Evolutionary conservation across 2,113 vertebrate genomes (phyloP), one percentile per base, ranked within the genome.

Genomic region (Lethenteron camtschaticum): DNA sequence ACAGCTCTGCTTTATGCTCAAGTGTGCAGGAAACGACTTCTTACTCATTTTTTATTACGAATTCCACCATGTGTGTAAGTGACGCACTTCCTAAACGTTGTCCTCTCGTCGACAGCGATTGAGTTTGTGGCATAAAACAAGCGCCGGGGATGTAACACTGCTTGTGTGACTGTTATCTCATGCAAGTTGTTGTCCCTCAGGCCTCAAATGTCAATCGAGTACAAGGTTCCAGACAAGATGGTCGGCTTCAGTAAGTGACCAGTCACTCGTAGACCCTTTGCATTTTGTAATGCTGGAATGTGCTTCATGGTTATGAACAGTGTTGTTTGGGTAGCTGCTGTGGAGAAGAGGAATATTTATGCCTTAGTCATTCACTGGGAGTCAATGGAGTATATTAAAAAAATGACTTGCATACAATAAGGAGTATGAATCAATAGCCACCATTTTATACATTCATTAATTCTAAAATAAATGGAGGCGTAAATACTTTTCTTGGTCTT

Each of bases 161-260:
- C 12, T 12, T 18, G 20, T 70, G 10, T 70, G 10, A 5, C 11
- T 74, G 57, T 55, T 73, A 58, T 76, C 56, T n/a, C 11, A 58
- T 68, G 13, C 9, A 57, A 68, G 13, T 56, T 24, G 57, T 71
- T 68, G 18, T 69, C 24, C 76, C 80, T 72, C 74, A 99, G 94
- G 86, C 83, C 90, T 82, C 85, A 96, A 79, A 81, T 90, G 78
- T 96, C 92, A 75, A 90, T 96, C 86, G 90, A 95, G 75, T 96
- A 84, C 80, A 95, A 96, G 89, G 92, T 99, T 87, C 94, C 94
- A 88, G 94, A 96, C 82, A 99, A 99, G 80, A 96, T 96, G 91
- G 90, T 96, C 79, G 90, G 92, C 83, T 96, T 96, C 79, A 96
- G 94, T 99, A 87, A 99, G 94, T 96, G 82, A 73, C 68, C 72